These are phyloP conservation scores for Zosterops pallidus DNA, from an alignment of 2,113 vertebrate genomes.

Conservation along the genomic window DNA sequence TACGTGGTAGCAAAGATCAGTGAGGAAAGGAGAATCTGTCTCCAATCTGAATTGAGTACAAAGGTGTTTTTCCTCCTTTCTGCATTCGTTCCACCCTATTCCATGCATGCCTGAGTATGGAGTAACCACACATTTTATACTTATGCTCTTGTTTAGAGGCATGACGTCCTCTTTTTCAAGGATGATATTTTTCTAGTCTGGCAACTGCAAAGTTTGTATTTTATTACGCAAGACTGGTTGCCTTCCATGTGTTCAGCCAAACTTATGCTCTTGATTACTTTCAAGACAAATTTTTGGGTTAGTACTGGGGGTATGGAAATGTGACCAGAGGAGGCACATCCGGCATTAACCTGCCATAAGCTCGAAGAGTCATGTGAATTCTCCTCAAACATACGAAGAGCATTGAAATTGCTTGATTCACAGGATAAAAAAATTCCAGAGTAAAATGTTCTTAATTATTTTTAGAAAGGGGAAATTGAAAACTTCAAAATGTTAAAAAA, in stretches of 20 bases:
- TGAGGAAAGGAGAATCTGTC: neutral
- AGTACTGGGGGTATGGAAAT: neutral
- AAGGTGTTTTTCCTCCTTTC: neutral
- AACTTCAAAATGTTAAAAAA: neutral
- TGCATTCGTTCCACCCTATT: neutral
- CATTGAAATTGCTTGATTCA: neutral
- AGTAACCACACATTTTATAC: neutral
- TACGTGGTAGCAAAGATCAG: neutral
- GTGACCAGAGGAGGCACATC: neutral
- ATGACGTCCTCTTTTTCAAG: neutral
- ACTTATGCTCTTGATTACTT: neutral
- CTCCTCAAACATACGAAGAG: neutral
- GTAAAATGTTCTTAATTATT: neutral
- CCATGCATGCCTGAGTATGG: neutral
- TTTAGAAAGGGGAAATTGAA: slow-evolving; percentile 7
- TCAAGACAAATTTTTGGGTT: neutral
- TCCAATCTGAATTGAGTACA: neutral
- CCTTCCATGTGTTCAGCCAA: neutral
- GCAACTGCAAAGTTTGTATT: neutral
- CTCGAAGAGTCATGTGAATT: neutral
- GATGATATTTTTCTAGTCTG: neutral
- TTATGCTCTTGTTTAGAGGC: neutral
- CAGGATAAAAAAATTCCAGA: neutral
- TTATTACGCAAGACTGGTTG: neutral
- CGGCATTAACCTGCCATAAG: neutral